phyloP scores from a whole-genome alignment of 2,113 vertebrate genomes.

The Pseudopodoces humilis region DNA sequence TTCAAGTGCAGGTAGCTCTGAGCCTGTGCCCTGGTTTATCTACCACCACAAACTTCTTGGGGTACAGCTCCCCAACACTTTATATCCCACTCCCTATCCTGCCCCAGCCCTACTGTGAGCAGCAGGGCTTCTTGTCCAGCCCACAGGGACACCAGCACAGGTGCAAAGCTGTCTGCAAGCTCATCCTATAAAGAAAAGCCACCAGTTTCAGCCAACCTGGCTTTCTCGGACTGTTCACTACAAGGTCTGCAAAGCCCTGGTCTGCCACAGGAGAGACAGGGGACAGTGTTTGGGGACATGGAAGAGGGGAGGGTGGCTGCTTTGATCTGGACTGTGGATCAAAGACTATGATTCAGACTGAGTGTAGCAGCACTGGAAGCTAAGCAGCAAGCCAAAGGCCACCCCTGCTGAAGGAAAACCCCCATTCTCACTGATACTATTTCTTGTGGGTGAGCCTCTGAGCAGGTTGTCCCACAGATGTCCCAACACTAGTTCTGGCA shows the following conservation, averaged over 20 bases:
- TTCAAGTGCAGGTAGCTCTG: background rate
- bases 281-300: background rate
- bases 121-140: background rate
- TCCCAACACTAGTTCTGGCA: background rate
- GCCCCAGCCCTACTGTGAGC: background rate
- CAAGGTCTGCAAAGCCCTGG: background rate
- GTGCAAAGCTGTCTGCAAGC: background rate
- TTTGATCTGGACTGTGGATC: background rate
- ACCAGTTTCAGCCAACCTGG: background rate
- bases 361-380: background rate
- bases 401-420: background rate
- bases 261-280: background rate
- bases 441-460: background rate
- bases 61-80: background rate
- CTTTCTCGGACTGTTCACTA: background rate
- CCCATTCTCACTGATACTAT: background rate
- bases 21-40: background rate
- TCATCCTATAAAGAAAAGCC: background rate
- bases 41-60: background rate
- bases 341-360: background rate
- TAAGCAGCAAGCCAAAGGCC: background rate
- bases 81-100: background rate
- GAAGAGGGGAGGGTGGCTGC: background rate
- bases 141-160: background rate
- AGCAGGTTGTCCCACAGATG: background rate